Evolutionary conservation across 2,888 invertebrate genomes (phyloP).

Genomic region (Brachyptera putata): DNA sequence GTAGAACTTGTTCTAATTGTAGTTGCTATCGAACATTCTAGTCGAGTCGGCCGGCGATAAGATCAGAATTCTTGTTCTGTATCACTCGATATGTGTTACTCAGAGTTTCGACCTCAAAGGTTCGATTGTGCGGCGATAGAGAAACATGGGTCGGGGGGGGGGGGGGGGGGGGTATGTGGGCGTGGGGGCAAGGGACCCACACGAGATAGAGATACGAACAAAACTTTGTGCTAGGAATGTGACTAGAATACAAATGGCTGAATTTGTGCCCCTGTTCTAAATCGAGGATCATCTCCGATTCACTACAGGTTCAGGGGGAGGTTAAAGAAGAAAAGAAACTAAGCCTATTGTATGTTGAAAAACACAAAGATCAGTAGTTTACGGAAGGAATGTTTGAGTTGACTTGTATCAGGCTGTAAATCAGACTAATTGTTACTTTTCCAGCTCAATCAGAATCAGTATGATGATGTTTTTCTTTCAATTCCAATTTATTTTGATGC

Average conservation of each 20-base stretch:
- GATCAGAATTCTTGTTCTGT: conserved; percentile 9
- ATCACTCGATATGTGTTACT: conserved; percentile 16
- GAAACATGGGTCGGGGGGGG: neutral
- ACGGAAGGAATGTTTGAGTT: too few relatives aligned
- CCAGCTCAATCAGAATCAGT: too few relatives aligned
- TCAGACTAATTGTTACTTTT: too few relatives aligned
- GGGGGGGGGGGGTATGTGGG: neutral
- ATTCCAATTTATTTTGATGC: too few relatives aligned
- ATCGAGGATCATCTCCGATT: conserved; percentile 30
- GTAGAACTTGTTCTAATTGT: conserved; percentile 11
- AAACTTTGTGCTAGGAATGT: conserved; percentile 25
- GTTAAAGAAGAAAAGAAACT: conserved; percentile 20
- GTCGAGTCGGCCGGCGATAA: neutral
- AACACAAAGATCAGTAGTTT: conserved; percentile 10
- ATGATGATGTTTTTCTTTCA: too few relatives aligned
- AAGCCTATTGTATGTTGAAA: conserved; percentile 12
- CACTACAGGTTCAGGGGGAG: conserved; percentile 23
- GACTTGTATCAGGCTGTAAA: too few relatives aligned
- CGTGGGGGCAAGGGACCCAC: neutral
- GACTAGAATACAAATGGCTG: conserved; percentile 26
- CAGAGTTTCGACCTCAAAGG: conserved; percentile 7
- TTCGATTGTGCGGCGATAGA: neutral
- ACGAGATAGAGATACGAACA: conserved; percentile 18
- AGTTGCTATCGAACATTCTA: neutral
- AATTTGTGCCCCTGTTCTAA: conserved; percentile 25